These are phyloP conservation scores for Aix galericulata DNA, from an alignment of 2,113 vertebrate genomes.

Conservation along the genomic window DNA sequence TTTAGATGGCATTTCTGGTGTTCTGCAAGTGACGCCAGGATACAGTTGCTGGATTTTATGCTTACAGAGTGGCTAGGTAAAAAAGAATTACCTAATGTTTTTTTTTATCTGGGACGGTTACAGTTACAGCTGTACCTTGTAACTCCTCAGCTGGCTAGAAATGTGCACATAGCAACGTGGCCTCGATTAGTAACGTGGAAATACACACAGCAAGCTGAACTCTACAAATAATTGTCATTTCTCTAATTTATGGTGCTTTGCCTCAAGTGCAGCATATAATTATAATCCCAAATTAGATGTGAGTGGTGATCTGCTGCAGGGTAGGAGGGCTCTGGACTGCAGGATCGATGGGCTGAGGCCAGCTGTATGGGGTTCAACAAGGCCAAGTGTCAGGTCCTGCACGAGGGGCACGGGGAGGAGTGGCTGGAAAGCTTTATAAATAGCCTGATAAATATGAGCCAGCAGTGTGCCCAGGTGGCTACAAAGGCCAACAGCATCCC, in stretches of 20 bases:
- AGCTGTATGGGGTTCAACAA: too few species aligned
- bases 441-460: too few species aligned
- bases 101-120: not conserved
- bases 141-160: not conserved
- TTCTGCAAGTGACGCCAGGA: not conserved
- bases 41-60: not conserved
- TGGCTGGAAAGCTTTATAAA: too few species aligned
- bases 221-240: not conserved
- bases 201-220: not conserved
- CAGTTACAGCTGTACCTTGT: not conserved
- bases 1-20: not conserved
- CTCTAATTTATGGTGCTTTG: not conserved
- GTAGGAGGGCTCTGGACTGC: too few species aligned
- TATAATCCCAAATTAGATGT: too few species aligned
- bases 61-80: not conserved
- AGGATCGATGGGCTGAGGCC: too few species aligned
- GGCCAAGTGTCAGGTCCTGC: too few species aligned
- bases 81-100: not conserved
- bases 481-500: too few species aligned
- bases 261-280: not conserved
- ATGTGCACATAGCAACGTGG: not conserved
- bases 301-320: too few species aligned
- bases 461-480: too few species aligned
- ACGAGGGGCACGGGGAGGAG: too few species aligned
- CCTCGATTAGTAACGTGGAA: not conserved